phyloP scores from a whole-genome alignment of 2,113 vertebrate species.

The Catagonus wagneri region DNA sequence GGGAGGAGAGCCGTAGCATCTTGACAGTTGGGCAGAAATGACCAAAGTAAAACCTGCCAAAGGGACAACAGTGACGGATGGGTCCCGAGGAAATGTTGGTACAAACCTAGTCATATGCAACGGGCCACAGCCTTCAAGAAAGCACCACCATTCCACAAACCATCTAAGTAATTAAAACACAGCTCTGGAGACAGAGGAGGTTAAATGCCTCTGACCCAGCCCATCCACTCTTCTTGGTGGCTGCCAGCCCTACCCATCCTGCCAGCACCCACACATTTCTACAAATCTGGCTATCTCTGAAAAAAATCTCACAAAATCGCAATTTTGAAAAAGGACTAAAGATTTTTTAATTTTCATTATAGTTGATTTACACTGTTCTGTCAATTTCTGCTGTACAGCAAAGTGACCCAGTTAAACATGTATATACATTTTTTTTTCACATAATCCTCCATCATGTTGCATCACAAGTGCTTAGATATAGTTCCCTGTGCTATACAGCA shows the following conservation, averaged over 20 bases:
- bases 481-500: too few relatives aligned
- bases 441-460: too few relatives aligned
- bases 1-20: neutral
- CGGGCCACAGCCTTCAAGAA: neutral
- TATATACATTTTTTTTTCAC: too few relatives aligned
- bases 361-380: too few relatives aligned
- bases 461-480: too few relatives aligned
- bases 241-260: neutral
- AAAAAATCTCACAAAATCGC: neutral
- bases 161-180: neutral
- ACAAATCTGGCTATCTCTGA: neutral
- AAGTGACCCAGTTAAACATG: too few relatives aligned
- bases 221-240: neutral
- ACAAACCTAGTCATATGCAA: neutral
- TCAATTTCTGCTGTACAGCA: too few relatives aligned
- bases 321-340: neutral
- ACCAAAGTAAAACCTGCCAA: neutral
- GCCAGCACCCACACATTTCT: neutral
- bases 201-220: neutral
- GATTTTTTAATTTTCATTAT: neutral
- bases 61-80: conserved; percentile 10
- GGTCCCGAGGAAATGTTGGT: neutral
- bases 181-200: neutral
- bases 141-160: neutral
- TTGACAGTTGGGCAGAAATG: neutral